phyloP scores from a whole-genome alignment of 2,113 vertebrate genomes.

The Xiphophorus maculatus region DNA sequence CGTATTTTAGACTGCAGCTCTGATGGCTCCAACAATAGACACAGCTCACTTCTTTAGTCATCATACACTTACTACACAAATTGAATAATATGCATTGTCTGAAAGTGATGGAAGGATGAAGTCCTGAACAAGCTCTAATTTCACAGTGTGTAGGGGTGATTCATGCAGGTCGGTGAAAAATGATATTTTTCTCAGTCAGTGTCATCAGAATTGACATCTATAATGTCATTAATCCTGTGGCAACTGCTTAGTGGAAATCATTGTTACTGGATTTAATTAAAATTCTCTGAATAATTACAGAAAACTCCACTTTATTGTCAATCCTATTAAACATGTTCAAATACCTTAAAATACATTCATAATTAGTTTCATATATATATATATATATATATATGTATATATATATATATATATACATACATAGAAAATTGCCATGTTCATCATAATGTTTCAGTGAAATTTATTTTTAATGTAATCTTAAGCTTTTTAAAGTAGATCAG shows the following conservation, averaged over 20 bases:
- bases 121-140: neutral
- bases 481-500: no score
- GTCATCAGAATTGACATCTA: no score
- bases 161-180: neutral
- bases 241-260: neutral
- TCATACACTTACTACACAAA: neutral
- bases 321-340: no score
- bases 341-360: no score
- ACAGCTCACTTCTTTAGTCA: neutral
- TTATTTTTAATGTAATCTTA: no score
- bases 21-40: neutral
- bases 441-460: no score
- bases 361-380: no score
- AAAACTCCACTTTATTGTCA: neutral
- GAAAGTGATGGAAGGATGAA: neutral
- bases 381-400: no score
- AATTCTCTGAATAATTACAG: neutral
- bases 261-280: neutral
- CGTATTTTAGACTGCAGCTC: neutral
- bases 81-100: neutral
- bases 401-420: no score
- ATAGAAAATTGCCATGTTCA: no score
- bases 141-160: neutral
- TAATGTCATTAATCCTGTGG: neutral
- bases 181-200: no score